These are phyloP conservation scores for Aphidoletes aphidimyza DNA, from an alignment of 2,888 invertebrate genomes.

Conservation along the genomic window DNA sequence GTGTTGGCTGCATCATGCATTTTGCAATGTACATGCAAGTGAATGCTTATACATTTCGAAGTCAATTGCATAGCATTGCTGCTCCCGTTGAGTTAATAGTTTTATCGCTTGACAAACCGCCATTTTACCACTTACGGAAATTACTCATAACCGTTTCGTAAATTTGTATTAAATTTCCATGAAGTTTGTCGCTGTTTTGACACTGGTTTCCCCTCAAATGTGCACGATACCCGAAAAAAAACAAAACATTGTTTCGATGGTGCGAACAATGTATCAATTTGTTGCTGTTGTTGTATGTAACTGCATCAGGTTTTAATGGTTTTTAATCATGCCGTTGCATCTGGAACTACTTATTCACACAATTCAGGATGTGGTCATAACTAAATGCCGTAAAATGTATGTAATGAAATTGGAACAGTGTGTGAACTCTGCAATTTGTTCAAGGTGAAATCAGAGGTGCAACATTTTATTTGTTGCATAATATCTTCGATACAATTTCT, in stretches of 20 bases:
- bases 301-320: not conserved
- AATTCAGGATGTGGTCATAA: constrained; percentile 17
- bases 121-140: constrained; percentile 30
- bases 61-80: constrained; percentile 3
- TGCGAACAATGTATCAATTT: not conserved
- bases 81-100: constrained; percentile 2
- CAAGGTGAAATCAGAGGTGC: constrained; percentile 22
- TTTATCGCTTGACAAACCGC: constrained; percentile 14
- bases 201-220: no score
- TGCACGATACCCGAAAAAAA: no score
- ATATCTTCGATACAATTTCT: not conserved
- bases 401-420: constrained; percentile 17
- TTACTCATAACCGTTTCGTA: constrained; percentile 28
- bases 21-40: not conserved
- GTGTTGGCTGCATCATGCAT: not conserved
- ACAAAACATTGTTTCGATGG: not conserved
- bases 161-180: constrained; percentile 44
- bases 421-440: not conserved
- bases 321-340: constrained; percentile 11
- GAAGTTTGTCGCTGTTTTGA: not conserved
- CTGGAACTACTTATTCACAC: not conserved
- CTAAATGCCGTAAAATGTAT: constrained; percentile 22
- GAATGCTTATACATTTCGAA: not conserved
- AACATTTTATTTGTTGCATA: constrained; percentile 42
- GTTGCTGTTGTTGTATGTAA: no score